These are phyloP conservation scores for Myocastor coypus DNA, from an alignment of 2,113 vertebrate species.

Conservation along the genomic window DNA sequence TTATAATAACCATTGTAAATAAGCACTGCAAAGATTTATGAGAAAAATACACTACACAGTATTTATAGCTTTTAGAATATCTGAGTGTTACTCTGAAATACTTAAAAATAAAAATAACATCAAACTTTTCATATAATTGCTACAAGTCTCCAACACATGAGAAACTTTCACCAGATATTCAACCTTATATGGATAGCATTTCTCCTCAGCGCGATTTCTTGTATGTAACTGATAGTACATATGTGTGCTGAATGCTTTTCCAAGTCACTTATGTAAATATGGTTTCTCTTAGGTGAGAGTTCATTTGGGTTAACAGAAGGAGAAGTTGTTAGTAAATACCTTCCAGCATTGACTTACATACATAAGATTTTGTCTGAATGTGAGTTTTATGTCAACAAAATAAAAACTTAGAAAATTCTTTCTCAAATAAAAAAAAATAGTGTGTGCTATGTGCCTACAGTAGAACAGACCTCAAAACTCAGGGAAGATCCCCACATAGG, in stretches of 20 bases:
- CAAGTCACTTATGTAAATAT: not conserved
- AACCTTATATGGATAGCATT: not conserved
- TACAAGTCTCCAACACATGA: not conserved
- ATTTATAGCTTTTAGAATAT: not conserved
- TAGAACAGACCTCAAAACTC: not conserved
- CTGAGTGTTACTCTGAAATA: not conserved
- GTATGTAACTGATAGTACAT: not conserved
- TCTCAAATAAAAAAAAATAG: not conserved
- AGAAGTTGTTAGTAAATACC: not conserved
- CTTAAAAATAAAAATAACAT: not conserved
- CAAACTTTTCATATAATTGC: not conserved
- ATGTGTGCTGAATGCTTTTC: not conserved
- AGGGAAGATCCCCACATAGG: fast-evolving
- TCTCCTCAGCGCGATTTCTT: not conserved
- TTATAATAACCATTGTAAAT: not conserved
- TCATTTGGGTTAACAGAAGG: not conserved
- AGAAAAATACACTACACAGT: not conserved
- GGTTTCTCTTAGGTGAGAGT: not conserved
- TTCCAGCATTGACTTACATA: not conserved
- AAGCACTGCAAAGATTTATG: not conserved
- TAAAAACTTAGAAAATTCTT: not conserved
- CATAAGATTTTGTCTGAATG: not conserved
- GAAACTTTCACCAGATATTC: not conserved
- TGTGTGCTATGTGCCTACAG: not conserved
- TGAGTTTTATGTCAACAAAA: not conserved